Conservation (phyloP, 1,140 invertebrate species). For the Saccostrea echinata region DNA sequence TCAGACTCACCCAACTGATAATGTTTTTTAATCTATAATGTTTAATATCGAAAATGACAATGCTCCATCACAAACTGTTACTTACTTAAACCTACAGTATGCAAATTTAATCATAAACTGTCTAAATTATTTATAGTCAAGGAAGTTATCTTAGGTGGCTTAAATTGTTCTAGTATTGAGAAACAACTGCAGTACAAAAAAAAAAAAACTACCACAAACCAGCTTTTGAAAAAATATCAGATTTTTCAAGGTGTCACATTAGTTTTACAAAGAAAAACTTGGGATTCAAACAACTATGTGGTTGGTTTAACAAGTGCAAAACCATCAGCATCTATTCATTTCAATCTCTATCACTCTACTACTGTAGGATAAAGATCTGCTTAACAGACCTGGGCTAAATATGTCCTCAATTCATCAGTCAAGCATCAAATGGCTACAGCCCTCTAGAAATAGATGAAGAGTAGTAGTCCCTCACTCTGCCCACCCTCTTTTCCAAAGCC, state of each 20-base stretch:
- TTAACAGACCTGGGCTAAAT: conserved; percentile 1
- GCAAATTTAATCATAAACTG: conserved; percentile 26
- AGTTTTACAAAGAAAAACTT: neutral
- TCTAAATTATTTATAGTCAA: conserved; percentile 33
- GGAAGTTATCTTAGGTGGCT: neutral
- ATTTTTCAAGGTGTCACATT: neutral
- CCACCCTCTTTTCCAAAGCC: neutral
- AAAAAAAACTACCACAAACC: neutral
- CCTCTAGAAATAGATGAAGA: conserved; percentile 26
- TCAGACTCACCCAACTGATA: conserved; percentile 23
- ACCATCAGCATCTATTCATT: conserved; percentile 6
- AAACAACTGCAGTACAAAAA: conserved; percentile 25
- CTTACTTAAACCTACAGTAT: neutral
- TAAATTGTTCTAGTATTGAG: conserved; percentile 14
- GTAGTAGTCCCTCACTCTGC: neutral
- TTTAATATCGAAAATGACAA: conserved; percentile 24
- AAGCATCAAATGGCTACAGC: conserved; percentile 33
- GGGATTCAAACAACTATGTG: neutral
- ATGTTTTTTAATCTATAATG: conserved; percentile 24
- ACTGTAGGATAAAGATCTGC: conserved; percentile 23
- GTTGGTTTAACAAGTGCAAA: conserved; percentile 29
- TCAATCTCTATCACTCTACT: conserved; percentile 32
- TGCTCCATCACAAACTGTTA: neutral
- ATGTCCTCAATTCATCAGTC: conserved; percentile 19
- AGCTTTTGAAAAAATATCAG: neutral